Evolutionary conservation across 2,797 vertebrate genomes (phyloP).

Genomic region (Mycteria americana): DNA sequence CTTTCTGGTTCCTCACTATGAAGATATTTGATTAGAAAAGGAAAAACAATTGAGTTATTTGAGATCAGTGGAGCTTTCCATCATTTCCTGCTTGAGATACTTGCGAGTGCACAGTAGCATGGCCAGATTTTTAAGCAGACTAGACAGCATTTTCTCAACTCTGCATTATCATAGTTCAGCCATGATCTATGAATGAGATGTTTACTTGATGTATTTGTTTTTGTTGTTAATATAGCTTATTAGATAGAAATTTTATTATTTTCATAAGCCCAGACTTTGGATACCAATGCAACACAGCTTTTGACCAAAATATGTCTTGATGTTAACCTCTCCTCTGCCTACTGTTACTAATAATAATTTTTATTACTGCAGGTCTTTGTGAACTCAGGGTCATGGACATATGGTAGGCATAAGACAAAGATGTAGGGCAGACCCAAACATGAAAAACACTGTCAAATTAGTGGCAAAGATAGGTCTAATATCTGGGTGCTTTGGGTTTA

Average conservation of each 20-base stretch:
- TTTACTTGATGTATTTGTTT: background rate
- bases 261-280: background rate
- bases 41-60: slow-evolving; percentile 59
- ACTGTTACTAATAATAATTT: background rate
- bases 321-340: background rate
- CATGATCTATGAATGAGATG: background rate
- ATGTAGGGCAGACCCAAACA: accelerated
- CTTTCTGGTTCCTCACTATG: slow-evolving; percentile 1
- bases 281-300: background rate
- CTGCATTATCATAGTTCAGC: background rate
- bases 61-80: slow-evolving; percentile 40
- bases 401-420: background rate
- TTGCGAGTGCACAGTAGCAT: background rate
- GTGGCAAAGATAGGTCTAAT: background rate
- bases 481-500: background rate
- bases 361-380: background rate
- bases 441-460: background rate
- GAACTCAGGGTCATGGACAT: background rate
- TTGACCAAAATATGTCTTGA: background rate
- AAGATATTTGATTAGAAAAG: slow-evolving; percentile 57
- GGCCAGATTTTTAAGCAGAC: slow-evolving; percentile 50
- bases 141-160: background rate
- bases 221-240: background rate
- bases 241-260: background rate
- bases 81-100: slow-evolving; percentile 47